Evolutionary conservation across 2,113 vertebrate species (phyloP).

Genomic region (Catharus fuscescens): DNA sequence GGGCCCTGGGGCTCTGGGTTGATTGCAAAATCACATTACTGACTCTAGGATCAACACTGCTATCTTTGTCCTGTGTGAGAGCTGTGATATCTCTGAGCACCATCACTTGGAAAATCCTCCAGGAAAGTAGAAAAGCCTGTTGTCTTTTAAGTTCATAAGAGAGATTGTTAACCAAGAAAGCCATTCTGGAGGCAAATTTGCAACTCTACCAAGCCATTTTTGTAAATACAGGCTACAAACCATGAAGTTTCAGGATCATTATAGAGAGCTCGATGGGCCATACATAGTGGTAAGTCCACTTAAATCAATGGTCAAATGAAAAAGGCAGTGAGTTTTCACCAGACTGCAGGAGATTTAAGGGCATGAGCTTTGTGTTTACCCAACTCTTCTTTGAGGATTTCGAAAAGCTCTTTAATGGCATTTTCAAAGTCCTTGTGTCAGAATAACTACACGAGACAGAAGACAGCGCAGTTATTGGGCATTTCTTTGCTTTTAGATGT

Average conservation of each 20-base stretch:
- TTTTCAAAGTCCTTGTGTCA: constrained; percentile 2
- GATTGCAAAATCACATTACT: neutral
- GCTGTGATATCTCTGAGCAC: neutral
- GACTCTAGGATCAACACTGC: neutral
- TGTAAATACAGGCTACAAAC: neutral
- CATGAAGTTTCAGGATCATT: neutral
- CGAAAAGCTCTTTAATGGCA: neutral
- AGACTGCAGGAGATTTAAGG: neutral
- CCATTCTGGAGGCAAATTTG: neutral
- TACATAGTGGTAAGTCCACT: neutral
- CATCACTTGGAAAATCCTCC: neutral
- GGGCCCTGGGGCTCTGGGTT: neutral
- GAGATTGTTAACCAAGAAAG: neutral
- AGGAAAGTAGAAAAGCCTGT: neutral
- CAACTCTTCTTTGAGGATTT: neutral
- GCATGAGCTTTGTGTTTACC: neutral
- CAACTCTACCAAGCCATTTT: neutral
- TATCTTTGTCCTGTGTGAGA: neutral
- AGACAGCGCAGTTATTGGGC: neutral
- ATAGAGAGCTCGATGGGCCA: neutral
- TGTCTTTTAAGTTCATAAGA: neutral
- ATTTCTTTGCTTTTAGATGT: neutral
- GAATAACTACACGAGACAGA: neutral
- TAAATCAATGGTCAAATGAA: neutral
- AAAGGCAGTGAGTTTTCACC: neutral